These are phyloP conservation scores for Dromococcyx pavoninus DNA, from an alignment of 2,797 vertebrate species.

Conservation along the genomic window DNA sequence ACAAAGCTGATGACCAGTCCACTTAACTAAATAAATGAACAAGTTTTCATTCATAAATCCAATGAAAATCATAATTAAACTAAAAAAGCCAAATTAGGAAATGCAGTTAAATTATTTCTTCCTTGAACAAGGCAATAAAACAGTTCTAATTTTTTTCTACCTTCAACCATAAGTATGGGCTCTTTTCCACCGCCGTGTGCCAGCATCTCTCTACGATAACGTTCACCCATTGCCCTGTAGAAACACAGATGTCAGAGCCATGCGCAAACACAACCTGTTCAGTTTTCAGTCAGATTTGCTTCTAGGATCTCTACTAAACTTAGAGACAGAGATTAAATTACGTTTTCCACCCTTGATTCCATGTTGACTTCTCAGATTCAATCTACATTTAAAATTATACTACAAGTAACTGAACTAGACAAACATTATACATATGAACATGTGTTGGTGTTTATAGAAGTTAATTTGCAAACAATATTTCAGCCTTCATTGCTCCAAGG, in stretches of 20 bases:
- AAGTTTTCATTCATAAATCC: neutral
- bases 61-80: neutral
- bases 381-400: neutral
- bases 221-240: slow-evolving; percentile 91
- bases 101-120: neutral
- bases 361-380: neutral
- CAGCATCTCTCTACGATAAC: slow-evolving; percentile 94
- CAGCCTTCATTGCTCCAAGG: neutral
- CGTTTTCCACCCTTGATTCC: neutral
- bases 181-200: slow-evolving; percentile 93
- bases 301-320: neutral
- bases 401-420: neutral
- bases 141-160: slow-evolving; percentile 70
- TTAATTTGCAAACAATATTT: neutral
- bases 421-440: neutral
- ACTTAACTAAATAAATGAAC: neutral
- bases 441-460: neutral
- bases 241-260: slow-evolving; percentile 72
- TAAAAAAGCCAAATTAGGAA: neutral
- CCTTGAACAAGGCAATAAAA: neutral
- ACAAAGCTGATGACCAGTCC: neutral
- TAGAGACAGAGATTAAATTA: neutral
- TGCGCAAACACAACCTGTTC: slow-evolving; percentile 22
- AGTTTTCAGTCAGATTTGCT: neutral
- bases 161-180: slow-evolving; percentile 95